phyloP scores from a whole-genome alignment of 2,113 vertebrate genomes.

The Heterotis niloticus region DNA sequence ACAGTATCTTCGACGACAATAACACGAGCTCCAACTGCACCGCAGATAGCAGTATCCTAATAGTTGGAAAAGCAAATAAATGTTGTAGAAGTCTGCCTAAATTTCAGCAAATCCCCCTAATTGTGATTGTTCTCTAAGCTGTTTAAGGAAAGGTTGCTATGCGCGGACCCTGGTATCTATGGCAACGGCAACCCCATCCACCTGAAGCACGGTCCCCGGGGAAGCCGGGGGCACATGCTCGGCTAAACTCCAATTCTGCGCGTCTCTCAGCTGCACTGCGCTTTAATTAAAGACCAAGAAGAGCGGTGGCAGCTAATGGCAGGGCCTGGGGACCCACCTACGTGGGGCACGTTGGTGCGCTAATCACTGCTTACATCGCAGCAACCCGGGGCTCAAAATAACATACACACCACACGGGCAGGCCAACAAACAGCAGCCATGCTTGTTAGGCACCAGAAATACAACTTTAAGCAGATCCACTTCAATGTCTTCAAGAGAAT shows the following conservation, averaged over 20 bases:
- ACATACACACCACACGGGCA: background rate
- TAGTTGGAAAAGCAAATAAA: constrained; percentile 13
- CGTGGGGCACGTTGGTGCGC: background rate
- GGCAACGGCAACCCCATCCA: constrained; percentile 22
- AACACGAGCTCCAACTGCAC: background rate
- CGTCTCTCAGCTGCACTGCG: constrained; percentile 21
- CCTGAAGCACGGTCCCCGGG: constrained; percentile 13
- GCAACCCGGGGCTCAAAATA: background rate
- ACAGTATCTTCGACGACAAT: background rate
- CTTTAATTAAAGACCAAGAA: constrained; percentile 27
- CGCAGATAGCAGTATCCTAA: background rate
- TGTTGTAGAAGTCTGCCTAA: constrained; percentile 17
- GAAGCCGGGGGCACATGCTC: constrained; percentile 5
- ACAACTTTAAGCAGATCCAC: background rate
- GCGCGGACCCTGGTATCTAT: constrained; percentile 30
- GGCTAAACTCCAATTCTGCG: background rate
- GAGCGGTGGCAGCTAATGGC: background rate
- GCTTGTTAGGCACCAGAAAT: background rate
- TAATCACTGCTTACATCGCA: background rate
- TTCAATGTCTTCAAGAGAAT: background rate
- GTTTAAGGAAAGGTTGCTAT: constrained; percentile 28
- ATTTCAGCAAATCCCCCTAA: constrained; percentile 27
- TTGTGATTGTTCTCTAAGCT: constrained; percentile 21
- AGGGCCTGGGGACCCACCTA: constrained; percentile 13
- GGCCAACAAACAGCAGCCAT: background rate